phyloP scores from a whole-genome alignment of 1,140 invertebrate species.

The Phenacoccus solenopsis region DNA sequence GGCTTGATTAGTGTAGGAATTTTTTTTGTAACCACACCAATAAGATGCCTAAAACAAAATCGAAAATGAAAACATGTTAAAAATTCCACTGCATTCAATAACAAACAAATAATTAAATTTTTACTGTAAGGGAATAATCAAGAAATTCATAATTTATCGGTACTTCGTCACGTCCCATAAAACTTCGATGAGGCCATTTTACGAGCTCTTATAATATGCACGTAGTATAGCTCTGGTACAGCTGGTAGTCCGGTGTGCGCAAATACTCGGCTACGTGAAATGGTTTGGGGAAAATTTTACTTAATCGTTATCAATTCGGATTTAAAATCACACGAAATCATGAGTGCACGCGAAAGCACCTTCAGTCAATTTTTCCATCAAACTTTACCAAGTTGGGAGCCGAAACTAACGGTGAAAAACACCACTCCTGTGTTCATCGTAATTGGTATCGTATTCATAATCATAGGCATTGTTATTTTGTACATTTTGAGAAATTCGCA shows the following conservation, averaged over 20 bases:
- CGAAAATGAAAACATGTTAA: too few species aligned
- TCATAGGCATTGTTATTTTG: background rate
- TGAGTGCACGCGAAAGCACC: background rate
- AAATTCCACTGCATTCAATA: background rate
- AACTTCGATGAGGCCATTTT: too few species aligned
- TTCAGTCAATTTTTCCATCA: background rate
- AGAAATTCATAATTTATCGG: too few species aligned
- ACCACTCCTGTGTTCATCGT: background rate
- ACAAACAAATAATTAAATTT: background rate
- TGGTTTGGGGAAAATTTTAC: too few species aligned
- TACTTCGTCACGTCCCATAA: too few species aligned
- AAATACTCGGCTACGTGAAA: too few species aligned
- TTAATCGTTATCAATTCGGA: too few species aligned
- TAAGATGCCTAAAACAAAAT: constrained; percentile 19
- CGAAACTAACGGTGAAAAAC: background rate
- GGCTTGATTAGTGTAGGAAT: background rate
- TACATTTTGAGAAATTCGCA: background rate
- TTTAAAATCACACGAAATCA: background rate
- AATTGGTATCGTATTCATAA: background rate
- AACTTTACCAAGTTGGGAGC: background rate
- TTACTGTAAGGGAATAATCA: background rate
- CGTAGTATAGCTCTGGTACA: too few species aligned
- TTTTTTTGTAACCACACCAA: constrained; percentile 19
- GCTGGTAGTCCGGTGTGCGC: too few species aligned
- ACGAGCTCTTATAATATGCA: too few species aligned